Evolutionary conservation across 1,140 invertebrate species (phyloP).

Genomic region (Cyclina sinensis): DNA sequence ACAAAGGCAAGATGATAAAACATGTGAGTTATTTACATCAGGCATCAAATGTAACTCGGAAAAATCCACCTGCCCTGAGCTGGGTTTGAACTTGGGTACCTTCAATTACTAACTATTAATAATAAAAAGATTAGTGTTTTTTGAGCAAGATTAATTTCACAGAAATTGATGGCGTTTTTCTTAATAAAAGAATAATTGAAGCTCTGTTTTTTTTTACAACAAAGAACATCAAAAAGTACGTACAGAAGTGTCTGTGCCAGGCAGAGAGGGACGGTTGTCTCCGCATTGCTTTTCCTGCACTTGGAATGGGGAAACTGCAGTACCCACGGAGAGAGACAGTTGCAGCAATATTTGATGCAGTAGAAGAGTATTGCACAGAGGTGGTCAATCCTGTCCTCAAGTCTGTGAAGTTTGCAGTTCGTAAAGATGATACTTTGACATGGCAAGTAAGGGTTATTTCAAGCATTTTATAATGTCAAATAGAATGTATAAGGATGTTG

Average conservation of each 20-base stretch:
- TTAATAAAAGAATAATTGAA: no score
- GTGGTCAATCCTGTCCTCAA: neutral
- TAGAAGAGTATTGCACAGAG: neutral
- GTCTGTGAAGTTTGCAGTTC: neutral
- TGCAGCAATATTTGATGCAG: neutral
- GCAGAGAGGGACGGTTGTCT: neutral
- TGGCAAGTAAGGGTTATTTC: neutral
- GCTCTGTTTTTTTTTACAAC: neutral
- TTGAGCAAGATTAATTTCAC: no score
- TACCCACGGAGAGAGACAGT: slow-evolving; percentile 39
- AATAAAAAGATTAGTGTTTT: no score
- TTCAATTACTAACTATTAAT: no score
- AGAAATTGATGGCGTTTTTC: no score
- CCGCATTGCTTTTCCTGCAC: slow-evolving; percentile 20
- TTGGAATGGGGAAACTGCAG: slow-evolving; percentile 7
- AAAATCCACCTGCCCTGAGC: no score
- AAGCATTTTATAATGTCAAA: no score
- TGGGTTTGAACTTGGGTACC: no score
- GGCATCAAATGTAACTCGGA: no score
- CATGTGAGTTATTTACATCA: no score
- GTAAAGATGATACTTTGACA: neutral
- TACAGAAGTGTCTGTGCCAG: slow-evolving; percentile 20
- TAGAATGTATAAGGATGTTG: no score
- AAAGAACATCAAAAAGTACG: neutral
- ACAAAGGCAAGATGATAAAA: no score